Conservation (phyloP, 2,113 vertebrate species). For the Bos indicus region DNA sequence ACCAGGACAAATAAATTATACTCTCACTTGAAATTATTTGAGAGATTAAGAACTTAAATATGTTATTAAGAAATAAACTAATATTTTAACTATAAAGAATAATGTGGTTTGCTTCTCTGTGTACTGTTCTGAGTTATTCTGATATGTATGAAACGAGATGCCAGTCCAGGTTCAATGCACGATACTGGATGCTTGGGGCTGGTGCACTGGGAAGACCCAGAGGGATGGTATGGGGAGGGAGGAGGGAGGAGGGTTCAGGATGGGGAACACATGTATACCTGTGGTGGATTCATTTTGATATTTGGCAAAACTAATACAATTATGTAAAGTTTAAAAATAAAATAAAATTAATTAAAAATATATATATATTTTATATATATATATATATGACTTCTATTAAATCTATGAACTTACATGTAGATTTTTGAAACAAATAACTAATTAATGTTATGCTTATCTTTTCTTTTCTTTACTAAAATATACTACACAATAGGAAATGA, state of each 20-base stretch:
- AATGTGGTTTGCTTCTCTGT: background rate
- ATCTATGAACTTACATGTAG: background rate
- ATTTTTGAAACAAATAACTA: background rate
- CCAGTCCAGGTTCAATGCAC: too few relatives aligned
- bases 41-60: background rate
- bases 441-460: background rate
- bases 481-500: background rate
- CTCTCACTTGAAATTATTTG: background rate
- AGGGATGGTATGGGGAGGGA: too few relatives aligned
- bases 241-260: too few relatives aligned
- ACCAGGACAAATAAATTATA: background rate
- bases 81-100: background rate
- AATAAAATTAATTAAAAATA: background rate
- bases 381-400: background rate
- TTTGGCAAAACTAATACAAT: too few relatives aligned
- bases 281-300: too few relatives aligned
- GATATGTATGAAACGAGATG: background rate
- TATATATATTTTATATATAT: background rate
- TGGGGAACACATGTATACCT: too few relatives aligned
- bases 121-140: background rate
- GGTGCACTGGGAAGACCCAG: too few relatives aligned
- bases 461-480: background rate
- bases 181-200: too few relatives aligned
- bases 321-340: too few relatives aligned
- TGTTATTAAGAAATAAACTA: background rate